Percentiles rank a stretch among this genome's conserved stretches.
Conservation (phyloP, 2,797 vertebrate genomes). For the Crocodylus rhombifer region DNA sequence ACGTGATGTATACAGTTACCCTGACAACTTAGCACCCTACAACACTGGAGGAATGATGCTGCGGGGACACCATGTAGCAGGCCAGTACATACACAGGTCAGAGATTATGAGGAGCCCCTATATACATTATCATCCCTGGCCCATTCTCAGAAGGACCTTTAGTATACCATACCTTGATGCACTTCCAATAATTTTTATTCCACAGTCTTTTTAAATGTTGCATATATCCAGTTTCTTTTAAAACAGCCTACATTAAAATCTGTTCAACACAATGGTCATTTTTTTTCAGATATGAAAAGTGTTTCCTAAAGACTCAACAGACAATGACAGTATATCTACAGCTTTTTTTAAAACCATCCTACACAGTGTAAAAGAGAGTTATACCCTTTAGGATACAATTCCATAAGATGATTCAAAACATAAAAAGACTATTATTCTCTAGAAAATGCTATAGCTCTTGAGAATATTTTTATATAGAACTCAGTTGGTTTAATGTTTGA, state of each 20-base stretch:
- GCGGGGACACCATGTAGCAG: background rate
- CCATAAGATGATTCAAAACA: constrained; percentile 25
- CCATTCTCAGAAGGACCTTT: background rate
- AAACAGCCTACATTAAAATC: background rate
- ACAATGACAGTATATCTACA: constrained; percentile 6
- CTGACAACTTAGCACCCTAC: background rate
- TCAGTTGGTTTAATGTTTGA: constrained; percentile 51
- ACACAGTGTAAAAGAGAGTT: background rate
- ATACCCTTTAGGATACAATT: constrained; percentile 24
- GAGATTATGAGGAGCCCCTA: background rate
- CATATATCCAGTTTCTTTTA: rapidly evolving
- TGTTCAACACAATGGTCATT: background rate
- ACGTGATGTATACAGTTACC: background rate
- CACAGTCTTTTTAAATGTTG: background rate
- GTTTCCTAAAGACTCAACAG: constrained; percentile 11
- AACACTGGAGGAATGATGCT: background rate
- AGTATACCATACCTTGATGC: background rate
- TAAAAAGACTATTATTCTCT: constrained; percentile 37
- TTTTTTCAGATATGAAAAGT: background rate
- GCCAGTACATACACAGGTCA: background rate
- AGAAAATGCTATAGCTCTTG: constrained; percentile 41
- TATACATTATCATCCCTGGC: background rate
- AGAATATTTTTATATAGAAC: constrained; percentile 31
- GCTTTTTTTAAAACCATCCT: background rate
- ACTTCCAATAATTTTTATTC: background rate